Percentiles rank a stretch among this genome's conserved stretches.
phyloP scores from a whole-genome alignment of 2,113 vertebrate species.

The Hymenochirus boettgeri region DNA sequence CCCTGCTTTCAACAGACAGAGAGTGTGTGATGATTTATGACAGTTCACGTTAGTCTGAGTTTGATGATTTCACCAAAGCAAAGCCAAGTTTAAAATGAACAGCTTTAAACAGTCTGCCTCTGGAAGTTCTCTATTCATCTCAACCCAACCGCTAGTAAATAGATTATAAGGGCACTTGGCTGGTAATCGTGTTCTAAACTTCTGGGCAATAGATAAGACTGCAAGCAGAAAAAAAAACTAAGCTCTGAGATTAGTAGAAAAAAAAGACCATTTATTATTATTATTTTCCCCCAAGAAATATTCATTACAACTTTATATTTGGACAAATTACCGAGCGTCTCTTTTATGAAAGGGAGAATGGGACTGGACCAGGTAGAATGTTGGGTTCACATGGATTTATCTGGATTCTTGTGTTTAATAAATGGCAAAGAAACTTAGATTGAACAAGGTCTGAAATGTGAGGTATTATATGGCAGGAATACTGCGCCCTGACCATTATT shows the following conservation, averaged over 20 bases:
- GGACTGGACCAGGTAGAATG: too few species aligned
- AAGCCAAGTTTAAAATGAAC: slow-evolving; percentile 30
- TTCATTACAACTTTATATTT: too few species aligned
- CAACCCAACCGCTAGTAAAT: slow-evolving; percentile 40
- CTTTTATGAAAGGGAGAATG: too few species aligned
- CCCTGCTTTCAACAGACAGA: slow-evolving; percentile 25
- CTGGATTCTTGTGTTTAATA: too few species aligned
- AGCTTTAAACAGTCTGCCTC: slow-evolving; percentile 29
- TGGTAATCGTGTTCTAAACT: slow-evolving; percentile 18
- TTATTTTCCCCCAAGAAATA: too few species aligned
- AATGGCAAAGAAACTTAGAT: too few species aligned
- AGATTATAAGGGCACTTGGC: slow-evolving; percentile 41
- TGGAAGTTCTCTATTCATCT: slow-evolving; percentile 31
- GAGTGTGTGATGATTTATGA: slow-evolving; percentile 37
- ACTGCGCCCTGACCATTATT: too few species aligned
- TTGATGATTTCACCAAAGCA: slow-evolving; percentile 34
- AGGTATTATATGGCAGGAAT: too few species aligned
- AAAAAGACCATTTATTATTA: background rate
- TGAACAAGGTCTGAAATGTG: too few species aligned
- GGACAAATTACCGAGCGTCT: too few species aligned
- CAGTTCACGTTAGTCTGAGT: slow-evolving; percentile 28
- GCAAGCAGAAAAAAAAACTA: background rate
- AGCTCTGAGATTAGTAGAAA: background rate
- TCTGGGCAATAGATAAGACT: slow-evolving; percentile 4
- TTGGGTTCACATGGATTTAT: too few species aligned